Percentiles rank a stretch among this genome's conserved stretches.
Conservation (phyloP, 2,113 vertebrate species). For the Pelecanus crispus region DNA sequence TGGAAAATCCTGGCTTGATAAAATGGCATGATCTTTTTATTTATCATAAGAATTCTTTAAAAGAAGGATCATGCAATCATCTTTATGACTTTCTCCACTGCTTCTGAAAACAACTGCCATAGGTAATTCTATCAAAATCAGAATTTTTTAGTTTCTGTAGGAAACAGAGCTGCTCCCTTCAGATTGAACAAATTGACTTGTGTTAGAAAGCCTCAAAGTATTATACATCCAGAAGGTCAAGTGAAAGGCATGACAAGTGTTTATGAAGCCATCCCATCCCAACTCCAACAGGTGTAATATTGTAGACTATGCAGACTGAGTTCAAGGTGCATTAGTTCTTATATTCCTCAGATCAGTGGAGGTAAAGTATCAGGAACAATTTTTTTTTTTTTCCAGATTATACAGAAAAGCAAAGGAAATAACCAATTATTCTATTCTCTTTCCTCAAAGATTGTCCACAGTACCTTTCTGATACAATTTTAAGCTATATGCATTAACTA, state of each 20-base stretch:
- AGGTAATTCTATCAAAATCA: background rate
- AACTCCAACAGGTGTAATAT: background rate
- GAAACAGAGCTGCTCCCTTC: background rate
- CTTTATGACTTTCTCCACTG: background rate
- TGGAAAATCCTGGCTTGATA: background rate
- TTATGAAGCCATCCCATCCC: background rate
- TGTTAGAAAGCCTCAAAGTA: background rate
- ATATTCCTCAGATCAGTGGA: background rate
- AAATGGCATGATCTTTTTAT: background rate
- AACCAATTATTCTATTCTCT: background rate
- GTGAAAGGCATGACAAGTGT: background rate
- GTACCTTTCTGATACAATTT: background rate
- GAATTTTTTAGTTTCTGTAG: background rate
- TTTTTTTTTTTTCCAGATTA: background rate
- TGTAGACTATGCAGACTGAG: accelerated
- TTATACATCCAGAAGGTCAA: background rate
- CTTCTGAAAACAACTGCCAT: background rate
- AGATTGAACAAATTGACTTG: background rate
- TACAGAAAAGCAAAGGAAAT: background rate
- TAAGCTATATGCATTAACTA: background rate
- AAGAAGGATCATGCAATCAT: background rate
- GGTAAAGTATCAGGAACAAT: background rate
- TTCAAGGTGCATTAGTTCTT: background rate
- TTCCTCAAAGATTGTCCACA: background rate
- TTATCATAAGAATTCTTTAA: background rate